Base-by-base conservation (phyloP, 2,888 invertebrate genomes). In the Limnephilus lunatus region DNA sequence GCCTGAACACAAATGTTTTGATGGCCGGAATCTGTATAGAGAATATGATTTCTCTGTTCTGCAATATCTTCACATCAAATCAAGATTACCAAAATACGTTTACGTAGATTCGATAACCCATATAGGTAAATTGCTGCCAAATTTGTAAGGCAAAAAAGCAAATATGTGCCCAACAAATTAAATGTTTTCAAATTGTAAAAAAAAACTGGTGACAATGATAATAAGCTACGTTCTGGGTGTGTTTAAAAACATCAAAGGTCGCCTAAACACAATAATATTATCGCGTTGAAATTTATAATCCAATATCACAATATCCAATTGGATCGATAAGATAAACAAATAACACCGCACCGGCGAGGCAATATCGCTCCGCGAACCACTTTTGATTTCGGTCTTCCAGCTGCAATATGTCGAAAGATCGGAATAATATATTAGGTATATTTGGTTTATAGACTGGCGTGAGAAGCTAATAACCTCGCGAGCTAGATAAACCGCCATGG, bases 401-500 rank as follows among this genome's bases (percentile, higher is more conserved):
- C 88, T 89, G 88, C 88, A 68, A 35, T 89, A 89, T 81, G 88
- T 89, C 88, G 88, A 89, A 89, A 89, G 88, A 89, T 89, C 68
- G 39, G 39, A 68, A 39, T 30, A 35, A 30, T 81, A 68, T 68
- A 53, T 68, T 35, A 48, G 44, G 44, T 48, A 88, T 80, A 89
- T 81, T 89, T 81, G 88, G 88, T 81, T 89, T 89, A 44, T 80
- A 88, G 88, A 89, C 81, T 32, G 88, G 88, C 80, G 88, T 80
- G 88, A 89, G 88, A 89, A 89, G 88, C 88, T 68, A 89, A 89
- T 89, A 89, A 89, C 88, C 88, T 80, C 88, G 68, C 88, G 68
- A 53, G 53, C 80, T 35, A 80, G 80, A 68, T 89, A 80, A 89
- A 80, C 88, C 81, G 80, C 80, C 35, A 68, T 89, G 88, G 88